Conservation (phyloP, 1,140 invertebrate species). For the Panagrolaimus sp. region DNA sequence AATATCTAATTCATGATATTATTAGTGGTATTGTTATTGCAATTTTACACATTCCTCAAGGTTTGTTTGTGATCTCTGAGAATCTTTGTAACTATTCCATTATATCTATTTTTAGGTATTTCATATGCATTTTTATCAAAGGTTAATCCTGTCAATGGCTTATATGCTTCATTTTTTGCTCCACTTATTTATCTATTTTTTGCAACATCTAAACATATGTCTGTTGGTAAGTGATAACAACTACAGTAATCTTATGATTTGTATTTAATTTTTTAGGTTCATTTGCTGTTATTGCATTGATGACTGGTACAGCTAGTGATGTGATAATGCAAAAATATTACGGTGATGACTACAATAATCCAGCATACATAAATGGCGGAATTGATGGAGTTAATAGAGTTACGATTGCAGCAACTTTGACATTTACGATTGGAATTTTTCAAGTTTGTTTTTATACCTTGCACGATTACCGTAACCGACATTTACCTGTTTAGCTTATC, state of each 20-base stretch:
- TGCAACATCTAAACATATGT: not conserved
- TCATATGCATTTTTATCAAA: not conserved
- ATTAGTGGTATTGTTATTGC: not conserved
- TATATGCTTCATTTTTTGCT: slow-evolving; percentile 1
- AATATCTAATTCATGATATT: slow-evolving; percentile 4
- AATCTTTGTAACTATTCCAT: too few species aligned
- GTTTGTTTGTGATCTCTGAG: too few species aligned
- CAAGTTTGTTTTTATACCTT: too few species aligned
- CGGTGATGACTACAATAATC: not conserved
- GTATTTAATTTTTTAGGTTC: not conserved
- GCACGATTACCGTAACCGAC: too few species aligned
- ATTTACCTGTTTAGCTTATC: slow-evolving; percentile 59
- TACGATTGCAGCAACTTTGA: not conserved
- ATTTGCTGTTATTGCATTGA: slow-evolving; percentile 3
- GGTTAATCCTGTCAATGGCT: not conserved
- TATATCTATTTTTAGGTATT: not conserved
- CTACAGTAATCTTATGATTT: not conserved
- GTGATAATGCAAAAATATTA: slow-evolving; percentile 3
- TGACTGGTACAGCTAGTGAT: slow-evolving; percentile 5
- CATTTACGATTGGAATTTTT: not conserved
- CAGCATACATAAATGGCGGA: not conserved
- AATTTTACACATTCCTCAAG: slow-evolving; percentile 9
- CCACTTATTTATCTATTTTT: slow-evolving; percentile 13
- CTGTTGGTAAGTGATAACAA: not conserved
- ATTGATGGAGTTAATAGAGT: not conserved